Percentiles rank a stretch among this genome's conserved stretches.
These are phyloP conservation scores for Lycophotia porphyrea DNA, from an alignment of 2,888 invertebrate genomes.

Conservation along the genomic window DNA sequence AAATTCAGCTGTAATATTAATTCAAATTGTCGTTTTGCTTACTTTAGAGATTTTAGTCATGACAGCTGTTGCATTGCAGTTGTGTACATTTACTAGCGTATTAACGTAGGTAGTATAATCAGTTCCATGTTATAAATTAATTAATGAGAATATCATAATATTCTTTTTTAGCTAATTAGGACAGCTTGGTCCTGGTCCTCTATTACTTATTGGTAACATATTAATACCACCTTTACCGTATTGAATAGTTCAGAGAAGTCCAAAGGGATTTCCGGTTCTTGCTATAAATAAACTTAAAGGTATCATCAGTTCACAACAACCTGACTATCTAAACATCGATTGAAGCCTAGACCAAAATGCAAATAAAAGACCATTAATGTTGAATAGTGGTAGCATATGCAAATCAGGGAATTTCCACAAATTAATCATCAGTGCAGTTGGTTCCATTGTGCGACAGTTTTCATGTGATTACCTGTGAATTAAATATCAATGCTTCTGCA, in stretches of 20 bases:
- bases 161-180: background rate
- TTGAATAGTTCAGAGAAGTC: constrained; percentile 16
- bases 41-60: constrained; percentile 5
- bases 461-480: constrained; percentile 74
- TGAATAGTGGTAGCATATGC: constrained; percentile 39
- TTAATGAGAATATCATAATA: background rate
- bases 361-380: constrained; percentile 40
- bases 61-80: background rate
- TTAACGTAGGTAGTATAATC: background rate
- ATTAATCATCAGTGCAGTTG: constrained; percentile 50
- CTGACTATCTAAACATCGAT: constrained; percentile 38
- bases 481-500: constrained; percentile 79
- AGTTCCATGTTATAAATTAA: background rate
- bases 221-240: background rate
- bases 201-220: background rate
- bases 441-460: constrained; percentile 68
- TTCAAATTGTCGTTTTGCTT: constrained; percentile 11
- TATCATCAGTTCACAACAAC: constrained; percentile 27
- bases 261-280: constrained; percentile 2
- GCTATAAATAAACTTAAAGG: constrained; percentile 24
- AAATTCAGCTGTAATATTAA: constrained; percentile 11
- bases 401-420: constrained; percentile 57
- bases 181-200: background rate
- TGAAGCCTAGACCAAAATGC: constrained; percentile 49
- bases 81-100: background rate